A percentile compares a stretch with the other conserved stretches of the same genome.
phyloP scores from a whole-genome alignment of 2,888 invertebrate genomes.

The Antheraea assamensis region DNA sequence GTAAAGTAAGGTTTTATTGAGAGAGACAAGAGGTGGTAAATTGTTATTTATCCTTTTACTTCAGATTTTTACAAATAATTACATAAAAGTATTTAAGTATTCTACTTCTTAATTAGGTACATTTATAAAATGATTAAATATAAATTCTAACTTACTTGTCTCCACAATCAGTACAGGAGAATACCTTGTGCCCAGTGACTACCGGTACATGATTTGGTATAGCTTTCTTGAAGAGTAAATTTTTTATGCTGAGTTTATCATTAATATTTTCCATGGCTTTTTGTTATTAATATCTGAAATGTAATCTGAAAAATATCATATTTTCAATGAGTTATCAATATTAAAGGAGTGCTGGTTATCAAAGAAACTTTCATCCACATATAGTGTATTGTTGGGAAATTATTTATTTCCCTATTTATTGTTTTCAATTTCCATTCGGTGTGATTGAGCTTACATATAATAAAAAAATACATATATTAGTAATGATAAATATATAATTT shows the following conservation, averaged over 20 bases:
- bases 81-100: too few relatives aligned
- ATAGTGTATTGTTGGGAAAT: not conserved
- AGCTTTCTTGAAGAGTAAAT: conserved; percentile 67
- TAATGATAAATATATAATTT: too few relatives aligned
- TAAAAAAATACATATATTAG: too few relatives aligned
- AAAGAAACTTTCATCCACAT: not conserved
- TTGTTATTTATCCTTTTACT: too few relatives aligned
- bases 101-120: too few relatives aligned
- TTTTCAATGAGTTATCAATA: not conserved
- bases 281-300: not conserved
- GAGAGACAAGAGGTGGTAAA: too few relatives aligned
- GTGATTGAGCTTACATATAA: not conserved
- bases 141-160: conserved; percentile 72
- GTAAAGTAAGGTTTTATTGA: not conserved
- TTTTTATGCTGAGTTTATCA: conserved; percentile 65
- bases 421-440: not conserved
- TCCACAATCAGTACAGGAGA: conserved; percentile 78
- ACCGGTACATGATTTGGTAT: conserved; percentile 63
- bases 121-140: too few relatives aligned
- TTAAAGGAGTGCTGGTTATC: not conserved
- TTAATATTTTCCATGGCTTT: conserved; percentile 40
- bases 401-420: not conserved
- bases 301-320: conserved; percentile 4
- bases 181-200: conserved; percentile 65
- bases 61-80: too few relatives aligned